Percentiles rank a stretch among this genome's conserved stretches.
Conservation (phyloP, 2,888 invertebrate genomes). For the Erebia palarica region DNA sequence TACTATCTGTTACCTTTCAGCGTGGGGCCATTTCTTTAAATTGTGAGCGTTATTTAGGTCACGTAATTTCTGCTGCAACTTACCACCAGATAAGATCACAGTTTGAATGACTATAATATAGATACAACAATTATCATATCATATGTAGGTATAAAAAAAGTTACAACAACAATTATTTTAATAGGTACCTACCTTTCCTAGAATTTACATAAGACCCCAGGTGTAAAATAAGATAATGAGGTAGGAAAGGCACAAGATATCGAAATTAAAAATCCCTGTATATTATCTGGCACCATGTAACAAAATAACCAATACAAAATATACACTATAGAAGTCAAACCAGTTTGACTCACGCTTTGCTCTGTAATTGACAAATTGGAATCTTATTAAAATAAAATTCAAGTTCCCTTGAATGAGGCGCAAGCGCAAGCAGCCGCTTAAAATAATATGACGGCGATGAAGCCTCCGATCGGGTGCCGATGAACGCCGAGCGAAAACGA, state of each 20-base stretch:
- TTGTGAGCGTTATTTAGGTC: no score
- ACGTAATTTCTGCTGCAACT: no score
- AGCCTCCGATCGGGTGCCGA: conserved; percentile 73
- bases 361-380: conserved; percentile 88
- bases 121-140: neutral
- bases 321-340: conserved; percentile 76
- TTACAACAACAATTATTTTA: no score
- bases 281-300: conserved; percentile 59
- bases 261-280: conserved; percentile 49
- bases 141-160: no score
- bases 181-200: no score
- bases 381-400: conserved; percentile 85
- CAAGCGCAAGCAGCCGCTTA: conserved; percentile 56
- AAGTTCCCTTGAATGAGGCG: conserved; percentile 68
- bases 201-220: neutral
- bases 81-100: neutral
- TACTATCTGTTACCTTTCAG: no score
- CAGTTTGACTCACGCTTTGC: conserved; percentile 76
- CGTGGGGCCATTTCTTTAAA: no score
- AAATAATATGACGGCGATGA: conserved; percentile 55
- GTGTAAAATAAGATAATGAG: neutral
- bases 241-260: neutral
- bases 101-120: no score
- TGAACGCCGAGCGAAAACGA: conserved; percentile 69
- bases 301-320: conserved; percentile 50